A percentile compares a stretch with the other conserved stretches of the same genome.
phyloP scores from a whole-genome alignment of 2,113 vertebrate species.

The Sebastes fasciatus region DNA sequence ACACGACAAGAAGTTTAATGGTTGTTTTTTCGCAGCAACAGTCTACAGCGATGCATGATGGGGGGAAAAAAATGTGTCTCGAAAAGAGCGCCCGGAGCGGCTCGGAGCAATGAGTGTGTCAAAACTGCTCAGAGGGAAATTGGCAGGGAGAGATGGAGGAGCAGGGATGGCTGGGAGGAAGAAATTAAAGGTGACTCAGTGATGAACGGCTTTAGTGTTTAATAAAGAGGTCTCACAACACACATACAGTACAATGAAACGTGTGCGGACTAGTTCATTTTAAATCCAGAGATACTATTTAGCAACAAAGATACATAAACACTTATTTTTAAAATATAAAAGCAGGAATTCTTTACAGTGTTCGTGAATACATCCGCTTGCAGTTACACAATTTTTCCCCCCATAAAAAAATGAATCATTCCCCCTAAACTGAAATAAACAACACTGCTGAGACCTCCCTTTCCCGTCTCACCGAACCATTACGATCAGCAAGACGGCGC shows the following conservation, averaged over 20 bases:
- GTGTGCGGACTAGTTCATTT: neutral
- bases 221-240: slow-evolving; percentile 26
- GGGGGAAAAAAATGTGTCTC: slow-evolving; percentile 36
- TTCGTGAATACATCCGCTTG: neutral
- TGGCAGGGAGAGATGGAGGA: slow-evolving; percentile 42
- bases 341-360: slow-evolving; percentile 44
- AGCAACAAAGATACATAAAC: slow-evolving; percentile 8
- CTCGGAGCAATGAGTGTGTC: slow-evolving; percentile 55
- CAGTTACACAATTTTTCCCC: neutral
- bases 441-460: neutral
- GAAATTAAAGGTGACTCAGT: slow-evolving; percentile 28
- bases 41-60: slow-evolving; percentile 63
- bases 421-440: neutral
- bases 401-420: neutral
- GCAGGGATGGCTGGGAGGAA: neutral
- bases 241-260: neutral
- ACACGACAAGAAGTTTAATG: slow-evolving; percentile 74
- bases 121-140: slow-evolving; percentile 48
- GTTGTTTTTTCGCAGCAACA: slow-evolving; percentile 24
- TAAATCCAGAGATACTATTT: slow-evolving; percentile 1
- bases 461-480: neutral
- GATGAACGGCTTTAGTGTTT: slow-evolving; percentile 38
- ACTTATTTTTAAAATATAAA: slow-evolving; percentile 45
- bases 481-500: neutral
- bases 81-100: slow-evolving; percentile 3